phyloP scores from a whole-genome alignment of 2,797 vertebrate genomes.

The Valencia hispanica region DNA sequence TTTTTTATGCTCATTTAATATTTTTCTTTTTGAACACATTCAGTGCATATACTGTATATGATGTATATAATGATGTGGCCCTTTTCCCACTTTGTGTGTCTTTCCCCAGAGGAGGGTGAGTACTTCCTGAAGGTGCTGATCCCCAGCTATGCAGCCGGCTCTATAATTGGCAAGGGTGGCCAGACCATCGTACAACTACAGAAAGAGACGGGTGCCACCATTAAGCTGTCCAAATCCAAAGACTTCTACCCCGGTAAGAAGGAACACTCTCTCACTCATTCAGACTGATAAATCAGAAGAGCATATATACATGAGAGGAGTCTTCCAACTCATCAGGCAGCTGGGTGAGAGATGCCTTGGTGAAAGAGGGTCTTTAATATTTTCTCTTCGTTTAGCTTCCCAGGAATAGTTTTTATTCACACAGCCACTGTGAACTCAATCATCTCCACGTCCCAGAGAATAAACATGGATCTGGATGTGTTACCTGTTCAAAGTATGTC shows the following conservation, averaged over 20 bases:
- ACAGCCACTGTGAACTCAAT: constrained; percentile 35
- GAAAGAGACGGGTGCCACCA: constrained; percentile 95
- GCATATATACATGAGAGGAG: constrained; percentile 17
- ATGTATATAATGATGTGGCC: constrained; percentile 56
- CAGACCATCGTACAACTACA: constrained; percentile 96
- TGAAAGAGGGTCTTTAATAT: constrained; percentile 26
- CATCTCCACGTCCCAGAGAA: constrained; percentile 34
- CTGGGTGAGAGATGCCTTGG: constrained; percentile 12
- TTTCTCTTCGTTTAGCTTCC: constrained; percentile 40
- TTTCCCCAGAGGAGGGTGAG: constrained; percentile 87
- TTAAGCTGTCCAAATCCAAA: constrained; percentile 98
- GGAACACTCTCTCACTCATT: constrained; percentile 20
- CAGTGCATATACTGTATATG: constrained; percentile 20
- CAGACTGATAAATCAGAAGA: constrained; percentile 27
- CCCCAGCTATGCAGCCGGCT: constrained; percentile 95
- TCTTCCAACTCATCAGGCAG: not conserved
- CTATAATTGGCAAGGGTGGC: constrained; percentile 95
- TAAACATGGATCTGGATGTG: constrained; percentile 25
- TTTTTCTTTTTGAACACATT: constrained; percentile 24
- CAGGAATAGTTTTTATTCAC: constrained; percentile 30
- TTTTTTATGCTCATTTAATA: not conserved
- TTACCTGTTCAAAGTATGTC: not conserved
- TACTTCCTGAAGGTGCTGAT: constrained; percentile 98
- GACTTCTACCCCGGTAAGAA: constrained; percentile 95
- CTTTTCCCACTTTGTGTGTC: constrained; percentile 63